These are phyloP conservation scores for Perca fluviatilis DNA, from an alignment of 2,113 vertebrate species.

Conservation along the genomic window DNA sequence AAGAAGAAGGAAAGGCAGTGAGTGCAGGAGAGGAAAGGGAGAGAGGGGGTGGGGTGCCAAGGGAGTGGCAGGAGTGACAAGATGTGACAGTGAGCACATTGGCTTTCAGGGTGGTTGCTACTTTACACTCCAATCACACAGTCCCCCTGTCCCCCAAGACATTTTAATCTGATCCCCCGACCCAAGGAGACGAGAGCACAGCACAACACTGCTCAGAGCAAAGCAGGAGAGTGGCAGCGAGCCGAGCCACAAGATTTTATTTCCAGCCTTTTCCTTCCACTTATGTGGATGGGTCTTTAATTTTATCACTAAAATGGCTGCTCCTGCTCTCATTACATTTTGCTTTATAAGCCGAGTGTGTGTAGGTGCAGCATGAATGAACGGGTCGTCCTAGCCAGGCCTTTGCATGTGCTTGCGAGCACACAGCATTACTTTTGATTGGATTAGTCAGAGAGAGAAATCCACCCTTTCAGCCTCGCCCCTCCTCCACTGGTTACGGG, in stretches of 20 bases:
- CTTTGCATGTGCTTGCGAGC: background rate
- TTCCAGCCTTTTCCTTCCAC: constrained; percentile 52
- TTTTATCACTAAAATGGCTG: constrained; percentile 64
- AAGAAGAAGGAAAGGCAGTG: constrained; percentile 7
- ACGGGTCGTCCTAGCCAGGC: background rate
- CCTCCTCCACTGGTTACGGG: constrained; percentile 63
- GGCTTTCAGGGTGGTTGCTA: constrained; percentile 75
- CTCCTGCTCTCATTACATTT: constrained; percentile 66
- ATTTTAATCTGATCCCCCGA: constrained; percentile 79
- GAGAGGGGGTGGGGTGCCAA: constrained; percentile 37
- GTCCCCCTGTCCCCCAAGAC: constrained; percentile 68
- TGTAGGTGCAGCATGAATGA: constrained; percentile 49
- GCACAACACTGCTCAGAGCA: constrained; percentile 30
- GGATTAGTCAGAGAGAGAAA: constrained; percentile 76
- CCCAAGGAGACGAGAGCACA: constrained; percentile 49
- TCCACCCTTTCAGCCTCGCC: constrained; percentile 68
- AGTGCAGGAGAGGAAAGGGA: constrained; percentile 7
- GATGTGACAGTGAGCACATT: constrained; percentile 82
- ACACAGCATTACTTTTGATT: constrained; percentile 74
- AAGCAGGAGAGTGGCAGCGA: constrained; percentile 12
- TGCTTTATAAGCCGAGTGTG: constrained; percentile 45
- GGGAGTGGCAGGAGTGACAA: constrained; percentile 76
- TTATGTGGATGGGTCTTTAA: constrained; percentile 67
- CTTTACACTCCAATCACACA: constrained; percentile 84
- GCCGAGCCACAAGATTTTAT: constrained; percentile 39